A percentile compares a stretch with the other conserved stretches of the same genome.
Conservation (phyloP, 2,888 invertebrate genomes). For the Vesta saturnalis region DNA sequence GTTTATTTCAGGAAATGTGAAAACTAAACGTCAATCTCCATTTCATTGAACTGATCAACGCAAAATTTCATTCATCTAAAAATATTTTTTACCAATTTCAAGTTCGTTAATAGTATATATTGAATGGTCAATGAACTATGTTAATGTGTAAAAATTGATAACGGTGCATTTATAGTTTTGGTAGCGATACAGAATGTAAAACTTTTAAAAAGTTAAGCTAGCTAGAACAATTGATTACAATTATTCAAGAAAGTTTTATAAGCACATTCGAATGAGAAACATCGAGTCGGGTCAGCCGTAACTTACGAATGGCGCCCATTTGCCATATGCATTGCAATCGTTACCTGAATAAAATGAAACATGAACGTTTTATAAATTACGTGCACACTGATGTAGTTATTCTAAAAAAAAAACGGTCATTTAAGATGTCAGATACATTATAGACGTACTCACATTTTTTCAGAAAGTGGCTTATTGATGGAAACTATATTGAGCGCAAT, state of each 20-base stretch:
- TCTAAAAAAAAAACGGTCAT: too few species aligned
- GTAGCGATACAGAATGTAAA: slow-evolving; percentile 18
- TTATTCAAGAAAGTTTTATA: slow-evolving; percentile 25
- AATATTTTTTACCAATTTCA: too few species aligned
- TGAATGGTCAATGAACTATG: slow-evolving; percentile 2
- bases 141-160: neutral
- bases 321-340: slow-evolving; percentile 43
- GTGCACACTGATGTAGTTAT: too few species aligned
- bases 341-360: slow-evolving; percentile 41
- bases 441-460: too few species aligned
- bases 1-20: neutral
- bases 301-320: slow-evolving; percentile 49
- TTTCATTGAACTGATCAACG: too few species aligned
- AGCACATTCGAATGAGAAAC: slow-evolving; percentile 39
- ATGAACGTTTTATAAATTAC: slow-evolving; percentile 34
- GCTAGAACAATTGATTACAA: slow-evolving; percentile 17
- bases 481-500: too few species aligned
- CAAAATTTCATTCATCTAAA: too few species aligned
- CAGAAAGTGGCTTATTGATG: too few species aligned
- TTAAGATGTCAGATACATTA: too few species aligned
- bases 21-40: neutral
- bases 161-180: slow-evolving; percentile 9
- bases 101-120: neutral
- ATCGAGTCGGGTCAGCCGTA: slow-evolving; percentile 42
- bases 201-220: slow-evolving; percentile 15